Evolutionary conservation across 2,797 vertebrate genomes (phyloP).

Genomic region (Paguma larvata): DNA sequence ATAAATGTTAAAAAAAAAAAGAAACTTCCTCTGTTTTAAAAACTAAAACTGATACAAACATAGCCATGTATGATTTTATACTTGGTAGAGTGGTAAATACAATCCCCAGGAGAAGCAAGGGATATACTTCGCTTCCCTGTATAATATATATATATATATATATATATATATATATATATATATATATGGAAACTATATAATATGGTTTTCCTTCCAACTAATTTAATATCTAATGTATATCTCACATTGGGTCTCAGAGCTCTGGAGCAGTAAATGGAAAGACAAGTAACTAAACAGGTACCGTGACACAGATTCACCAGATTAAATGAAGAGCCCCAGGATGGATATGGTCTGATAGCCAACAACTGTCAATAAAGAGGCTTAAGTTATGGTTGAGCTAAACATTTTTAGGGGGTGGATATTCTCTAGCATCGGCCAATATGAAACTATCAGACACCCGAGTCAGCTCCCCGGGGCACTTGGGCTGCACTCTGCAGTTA

Average conservation of each 20-base stretch:
- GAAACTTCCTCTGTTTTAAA: conserved; percentile 39
- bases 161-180: too few species aligned
- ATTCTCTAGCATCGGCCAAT: background rate
- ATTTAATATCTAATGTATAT: background rate
- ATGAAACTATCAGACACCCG: background rate
- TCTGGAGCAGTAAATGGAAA: background rate
- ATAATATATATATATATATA: too few species aligned
- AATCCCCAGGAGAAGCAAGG: background rate
- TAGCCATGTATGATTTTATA: background rate
- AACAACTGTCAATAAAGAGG: background rate
- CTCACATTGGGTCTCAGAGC: background rate
- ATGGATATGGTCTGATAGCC: background rate
- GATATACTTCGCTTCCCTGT: too few species aligned
- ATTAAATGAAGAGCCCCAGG: background rate
- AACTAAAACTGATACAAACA: background rate
- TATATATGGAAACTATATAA: too few species aligned
- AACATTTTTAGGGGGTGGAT: background rate
- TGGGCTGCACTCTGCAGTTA: background rate
- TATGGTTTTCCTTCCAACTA: background rate
- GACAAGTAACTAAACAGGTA: background rate
- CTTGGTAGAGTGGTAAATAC: background rate
- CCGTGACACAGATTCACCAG: background rate
- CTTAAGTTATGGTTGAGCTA: background rate
- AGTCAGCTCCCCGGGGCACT: background rate
- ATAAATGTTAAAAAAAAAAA: too few species aligned